Evolutionary conservation across 2,888 invertebrate species (phyloP).

Genomic region (Pogonocherus hispidulus): DNA sequence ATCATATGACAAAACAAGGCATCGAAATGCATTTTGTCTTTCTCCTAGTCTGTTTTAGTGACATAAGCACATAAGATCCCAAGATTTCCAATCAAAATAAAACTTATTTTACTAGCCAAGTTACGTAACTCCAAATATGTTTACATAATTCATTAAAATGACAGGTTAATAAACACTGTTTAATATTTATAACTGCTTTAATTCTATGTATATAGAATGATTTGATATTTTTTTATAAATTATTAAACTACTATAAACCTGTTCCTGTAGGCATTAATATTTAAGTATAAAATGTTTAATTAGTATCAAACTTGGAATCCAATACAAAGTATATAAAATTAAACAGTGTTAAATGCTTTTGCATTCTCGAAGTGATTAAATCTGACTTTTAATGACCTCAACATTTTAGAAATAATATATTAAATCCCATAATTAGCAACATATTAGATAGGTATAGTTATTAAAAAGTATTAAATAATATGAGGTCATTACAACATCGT

Average conservation of each 20-base stretch:
- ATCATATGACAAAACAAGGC: conserved; percentile 19
- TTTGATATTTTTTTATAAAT: conserved; percentile 4
- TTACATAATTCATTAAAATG: not conserved
- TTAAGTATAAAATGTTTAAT: not conserved
- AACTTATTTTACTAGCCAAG: not conserved
- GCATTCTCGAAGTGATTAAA: not conserved
- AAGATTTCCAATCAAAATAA: too few relatives aligned
- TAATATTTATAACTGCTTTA: not conserved
- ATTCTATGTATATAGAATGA: not conserved
- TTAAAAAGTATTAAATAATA: too few relatives aligned
- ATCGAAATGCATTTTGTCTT: conserved; percentile 7
- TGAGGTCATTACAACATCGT: too few relatives aligned
- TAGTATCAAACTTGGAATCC: not conserved
- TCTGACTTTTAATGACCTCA: not conserved
- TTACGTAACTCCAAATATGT: conserved; percentile 10
- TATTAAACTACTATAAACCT: not conserved
- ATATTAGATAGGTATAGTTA: too few relatives aligned
- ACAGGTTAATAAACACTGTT: not conserved
- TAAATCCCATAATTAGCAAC: too few relatives aligned
- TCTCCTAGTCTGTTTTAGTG: too few relatives aligned
- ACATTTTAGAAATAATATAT: not conserved
- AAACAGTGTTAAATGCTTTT: conserved; percentile 1
- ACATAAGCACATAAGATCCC: too few relatives aligned
- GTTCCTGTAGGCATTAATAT: not conserved
- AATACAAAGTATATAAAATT: not conserved